A percentile compares a stretch with the other conserved stretches of the same genome.
These are phyloP conservation scores for Rhabdophis nuchalis DNA, from an alignment of 2,797 vertebrate species.

Conservation along the genomic window DNA sequence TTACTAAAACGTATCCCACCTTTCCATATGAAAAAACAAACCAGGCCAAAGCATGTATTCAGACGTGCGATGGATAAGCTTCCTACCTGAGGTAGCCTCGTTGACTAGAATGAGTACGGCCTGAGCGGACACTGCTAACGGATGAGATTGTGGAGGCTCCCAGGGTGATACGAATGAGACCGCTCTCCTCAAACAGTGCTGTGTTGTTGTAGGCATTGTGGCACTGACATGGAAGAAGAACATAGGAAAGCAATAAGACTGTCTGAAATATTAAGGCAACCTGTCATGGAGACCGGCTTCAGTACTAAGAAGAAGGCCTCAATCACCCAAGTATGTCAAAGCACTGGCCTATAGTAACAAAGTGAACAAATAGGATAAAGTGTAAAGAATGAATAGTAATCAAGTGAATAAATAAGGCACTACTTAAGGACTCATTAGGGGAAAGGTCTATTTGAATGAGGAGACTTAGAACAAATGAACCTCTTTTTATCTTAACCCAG, in stretches of 20 bases:
- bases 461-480: not conserved
- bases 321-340: not conserved
- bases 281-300: not conserved
- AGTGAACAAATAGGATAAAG: not conserved
- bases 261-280: not conserved
- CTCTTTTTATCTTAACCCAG: not conserved
- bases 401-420: not conserved
- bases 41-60: not conserved
- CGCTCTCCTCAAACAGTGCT: slow-evolving; percentile 93
- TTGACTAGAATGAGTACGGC: slow-evolving; percentile 76
- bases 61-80: not conserved
- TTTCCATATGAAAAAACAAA: not conserved
- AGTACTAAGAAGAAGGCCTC: not conserved
- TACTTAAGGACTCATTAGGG: not conserved
- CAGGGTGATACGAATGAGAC: slow-evolving; percentile 94
- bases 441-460: not conserved
- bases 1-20: not conserved
- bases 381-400: not conserved
- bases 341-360: not conserved
- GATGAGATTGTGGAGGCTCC: slow-evolving; percentile 96
- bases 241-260: fast-evolving
- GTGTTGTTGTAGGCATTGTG: slow-evolving; percentile 91
- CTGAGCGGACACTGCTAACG: slow-evolving; percentile 92
- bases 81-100: slow-evolving; percentile 73
- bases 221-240: slow-evolving; percentile 67